Evolutionary conservation across 2,797 vertebrate genomes (phyloP).

Genomic region (Rhinoraja longicauda): DNA sequence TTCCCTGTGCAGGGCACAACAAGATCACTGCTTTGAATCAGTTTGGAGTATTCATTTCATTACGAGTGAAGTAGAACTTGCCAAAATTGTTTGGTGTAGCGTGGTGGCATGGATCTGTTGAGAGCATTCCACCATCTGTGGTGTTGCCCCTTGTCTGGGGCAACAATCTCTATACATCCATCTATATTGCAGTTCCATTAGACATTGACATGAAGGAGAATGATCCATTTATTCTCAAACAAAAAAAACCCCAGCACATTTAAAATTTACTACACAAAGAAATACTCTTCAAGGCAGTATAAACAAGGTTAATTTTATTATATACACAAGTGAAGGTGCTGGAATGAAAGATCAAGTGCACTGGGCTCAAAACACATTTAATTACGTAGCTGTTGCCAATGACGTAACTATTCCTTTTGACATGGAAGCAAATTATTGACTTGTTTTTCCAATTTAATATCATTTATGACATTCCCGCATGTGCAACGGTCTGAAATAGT

Average conservation of each 20-base stretch:
- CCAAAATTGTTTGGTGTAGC: not conserved
- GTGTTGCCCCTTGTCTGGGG: not conserved
- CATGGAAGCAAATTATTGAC: slow-evolving; percentile 37
- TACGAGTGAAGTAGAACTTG: not conserved
- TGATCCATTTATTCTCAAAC: not conserved
- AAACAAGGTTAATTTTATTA: slow-evolving; percentile 19
- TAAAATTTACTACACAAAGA: not conserved
- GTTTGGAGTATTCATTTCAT: not conserved
- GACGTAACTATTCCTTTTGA: not conserved
- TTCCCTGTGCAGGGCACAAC: not conserved
- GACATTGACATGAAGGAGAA: not conserved
- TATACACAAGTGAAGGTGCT: slow-evolving; percentile 4
- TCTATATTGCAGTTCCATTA: not conserved
- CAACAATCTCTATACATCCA: not conserved
- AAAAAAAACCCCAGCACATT: not conserved
- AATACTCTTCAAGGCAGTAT: slow-evolving; percentile 24
- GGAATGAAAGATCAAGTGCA: not conserved
- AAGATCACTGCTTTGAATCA: not conserved
- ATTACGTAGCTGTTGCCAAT: not conserved
- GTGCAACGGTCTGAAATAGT: not conserved
- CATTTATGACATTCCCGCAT: not conserved
- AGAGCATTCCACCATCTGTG: not conserved
- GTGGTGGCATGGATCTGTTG: not conserved
- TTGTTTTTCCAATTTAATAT: not conserved
- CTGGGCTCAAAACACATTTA: not conserved